Percentiles rank a stretch among this genome's conserved stretches.
These are phyloP conservation scores for Microchrysa polita DNA, from an alignment of 2,888 invertebrate genomes.

Conservation along the genomic window DNA sequence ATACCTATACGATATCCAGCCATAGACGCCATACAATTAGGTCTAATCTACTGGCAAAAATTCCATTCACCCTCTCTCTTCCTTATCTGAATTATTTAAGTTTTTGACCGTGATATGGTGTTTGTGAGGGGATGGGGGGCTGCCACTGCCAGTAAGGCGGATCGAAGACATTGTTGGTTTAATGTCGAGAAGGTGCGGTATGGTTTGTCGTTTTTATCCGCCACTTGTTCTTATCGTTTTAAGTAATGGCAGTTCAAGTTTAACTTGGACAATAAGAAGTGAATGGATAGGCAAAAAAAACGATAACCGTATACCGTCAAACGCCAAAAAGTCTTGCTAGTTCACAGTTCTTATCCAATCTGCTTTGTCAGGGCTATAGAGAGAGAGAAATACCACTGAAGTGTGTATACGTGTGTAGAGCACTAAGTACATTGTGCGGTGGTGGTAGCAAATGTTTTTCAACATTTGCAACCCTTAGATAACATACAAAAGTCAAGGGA, in stretches of 20 bases:
- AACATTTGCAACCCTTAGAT: constrained; percentile 38
- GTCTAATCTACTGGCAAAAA: no score
- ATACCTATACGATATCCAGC: no score
- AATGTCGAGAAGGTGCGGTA: background rate
- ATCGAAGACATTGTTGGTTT: background rate
- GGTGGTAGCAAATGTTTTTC: constrained; percentile 32
- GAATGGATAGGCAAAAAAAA: constrained; percentile 19
- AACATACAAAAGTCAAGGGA: constrained; percentile 12
- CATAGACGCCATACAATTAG: no score
- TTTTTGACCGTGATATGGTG: no score
- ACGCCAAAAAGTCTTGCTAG: constrained; percentile 11
- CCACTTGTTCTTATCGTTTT: constrained; percentile 37
- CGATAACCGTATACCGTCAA: no score
- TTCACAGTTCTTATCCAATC: constrained; percentile 27
- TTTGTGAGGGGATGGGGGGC: no score
- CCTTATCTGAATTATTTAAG: no score
- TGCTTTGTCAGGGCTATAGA: background rate
- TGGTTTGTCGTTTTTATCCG: constrained; percentile 23
- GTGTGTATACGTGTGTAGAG: background rate
- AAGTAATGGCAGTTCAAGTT: constrained; percentile 37
- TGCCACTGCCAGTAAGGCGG: no score
- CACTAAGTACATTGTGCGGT: constrained; percentile 22
- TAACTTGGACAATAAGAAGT: constrained; percentile 32
- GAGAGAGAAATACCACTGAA: no score
- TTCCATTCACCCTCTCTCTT: no score